Evolutionary conservation across 2,888 invertebrate genomes (phyloP), one percentile per base, ranked within the genome.

Genomic region (Spisula solida): DNA sequence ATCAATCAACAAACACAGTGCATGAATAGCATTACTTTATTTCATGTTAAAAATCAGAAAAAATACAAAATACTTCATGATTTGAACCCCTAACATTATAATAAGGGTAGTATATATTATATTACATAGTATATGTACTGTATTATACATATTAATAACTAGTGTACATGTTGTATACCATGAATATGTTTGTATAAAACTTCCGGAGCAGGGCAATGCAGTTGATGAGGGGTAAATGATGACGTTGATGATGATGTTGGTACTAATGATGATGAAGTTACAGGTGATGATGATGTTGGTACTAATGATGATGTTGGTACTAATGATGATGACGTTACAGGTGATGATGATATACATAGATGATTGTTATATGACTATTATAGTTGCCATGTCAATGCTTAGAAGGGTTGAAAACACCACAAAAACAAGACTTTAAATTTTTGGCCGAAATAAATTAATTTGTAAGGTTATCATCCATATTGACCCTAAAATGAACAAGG

Each of bases 11-110:
- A 82, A 75, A 10, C 25, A 18, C 47, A 6, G 25, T 51, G 48
- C 51, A 86, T 86, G 75, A 86, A 81, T 81, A 86, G 66, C 81
- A 81, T 86, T 86, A 41, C 80, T 86, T 86, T 81, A 81, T 86
- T 86, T 86, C 86, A 86, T 86, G 86, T 86, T 86, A 86, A 86
- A 85, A 86, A 82, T 82, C 82, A 82, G 82, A 86, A 82, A 78
- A 86, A 86, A 86, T 86, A 86, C 86, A 86, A 86, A 86, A 86
- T 86, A 86, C 75, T 86, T 86, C 70, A 86, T 82, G 81, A 83
- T 31, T 82, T 82, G 47, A 48, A 81, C 86, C 86, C 86, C 41
- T 34, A 86, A 51, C 34, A 48, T 29, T 79, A 80, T 47, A 41
- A 79, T 78, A 79, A 85, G 85, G 85, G 18, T 85, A 79, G 85